A percentile compares a stretch with the other conserved stretches of the same genome.
These are phyloP conservation scores for Peromyscus leucopus DNA, from an alignment of 2,113 vertebrate species.

Conservation along the genomic window DNA sequence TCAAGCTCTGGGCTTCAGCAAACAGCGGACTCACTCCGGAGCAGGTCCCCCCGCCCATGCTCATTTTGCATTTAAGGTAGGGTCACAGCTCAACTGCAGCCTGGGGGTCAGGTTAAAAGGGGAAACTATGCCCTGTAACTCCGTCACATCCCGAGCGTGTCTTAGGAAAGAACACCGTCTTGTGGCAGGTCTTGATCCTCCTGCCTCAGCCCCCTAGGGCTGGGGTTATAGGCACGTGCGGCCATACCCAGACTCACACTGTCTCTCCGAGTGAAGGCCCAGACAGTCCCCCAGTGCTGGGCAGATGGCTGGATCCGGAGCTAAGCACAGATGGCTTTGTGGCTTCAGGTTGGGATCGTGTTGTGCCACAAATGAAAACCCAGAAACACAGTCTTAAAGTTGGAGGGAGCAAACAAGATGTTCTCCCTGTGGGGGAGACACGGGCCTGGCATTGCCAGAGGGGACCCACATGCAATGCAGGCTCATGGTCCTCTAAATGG, in stretches of 20 bases:
- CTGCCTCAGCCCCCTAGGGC: not conserved
- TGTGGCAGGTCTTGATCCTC: not conserved
- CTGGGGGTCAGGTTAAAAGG: not conserved
- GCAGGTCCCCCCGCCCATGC: not conserved
- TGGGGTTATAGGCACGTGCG: not conserved
- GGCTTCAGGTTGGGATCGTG: not conserved
- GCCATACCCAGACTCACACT: not conserved
- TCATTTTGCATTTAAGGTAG: not conserved
- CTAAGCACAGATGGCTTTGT: not conserved
- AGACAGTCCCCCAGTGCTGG: fast-evolving
- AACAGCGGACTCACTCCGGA: not conserved
- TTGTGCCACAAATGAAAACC: not conserved
- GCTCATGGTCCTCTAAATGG: not conserved
- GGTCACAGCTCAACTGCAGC: not conserved
- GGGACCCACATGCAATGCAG: fast-evolving
- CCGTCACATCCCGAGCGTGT: not conserved
- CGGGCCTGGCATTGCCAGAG: not conserved
- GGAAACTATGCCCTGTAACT: not conserved
- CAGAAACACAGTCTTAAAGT: constrained; percentile 15
- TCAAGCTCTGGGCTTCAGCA: too few species aligned
- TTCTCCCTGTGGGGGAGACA: not conserved
- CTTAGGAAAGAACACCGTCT: not conserved
- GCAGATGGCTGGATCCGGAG: not conserved
- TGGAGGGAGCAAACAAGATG: not conserved
- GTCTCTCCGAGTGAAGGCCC: not conserved